A percentile compares a stretch with the other conserved stretches of the same genome.
Conservation (phyloP, 2,888 invertebrate genomes). For the Sinelater perroti region DNA sequence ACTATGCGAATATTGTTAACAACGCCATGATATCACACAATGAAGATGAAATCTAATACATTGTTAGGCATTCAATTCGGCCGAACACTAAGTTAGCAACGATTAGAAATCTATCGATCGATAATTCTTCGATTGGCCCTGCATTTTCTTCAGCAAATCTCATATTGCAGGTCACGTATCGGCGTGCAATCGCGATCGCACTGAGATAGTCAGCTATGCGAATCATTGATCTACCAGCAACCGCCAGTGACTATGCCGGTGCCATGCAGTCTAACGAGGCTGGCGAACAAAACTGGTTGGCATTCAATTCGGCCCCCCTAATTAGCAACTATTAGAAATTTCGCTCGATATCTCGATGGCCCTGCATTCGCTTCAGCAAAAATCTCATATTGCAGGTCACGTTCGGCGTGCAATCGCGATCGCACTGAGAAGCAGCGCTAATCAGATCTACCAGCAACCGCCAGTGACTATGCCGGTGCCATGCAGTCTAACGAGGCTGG, state of each 20-base stretch:
- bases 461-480: constrained; percentile 12
- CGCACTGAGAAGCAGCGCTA: constrained; percentile 3
- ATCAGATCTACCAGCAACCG: constrained; percentile 15
- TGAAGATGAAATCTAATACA: too few species aligned
- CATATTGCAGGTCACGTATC: constrained; percentile 4
- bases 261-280: constrained; percentile 8
- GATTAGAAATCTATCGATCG: too few species aligned
- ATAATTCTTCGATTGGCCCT: too few species aligned
- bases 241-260: constrained; percentile 10
- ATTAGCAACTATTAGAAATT: too few species aligned
- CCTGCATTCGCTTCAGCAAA: not conserved
- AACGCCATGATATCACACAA: too few species aligned
- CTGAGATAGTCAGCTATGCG: constrained; percentile 2
- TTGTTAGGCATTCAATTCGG: too few species aligned
- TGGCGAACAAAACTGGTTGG: not conserved
- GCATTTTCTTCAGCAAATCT: not conserved
- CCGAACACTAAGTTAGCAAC: too few species aligned
- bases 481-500: constrained; percentile 3
- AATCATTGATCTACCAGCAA: constrained; percentile 18
- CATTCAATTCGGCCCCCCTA: too few species aligned
- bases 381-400: not conserved
- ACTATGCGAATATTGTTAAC: too few species aligned
- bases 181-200: not conserved
- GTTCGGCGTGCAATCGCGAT: not conserved
- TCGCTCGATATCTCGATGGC: too few species aligned